phyloP scores from a whole-genome alignment of 1,140 invertebrate genomes.

The Neotoxoptera formosana region DNA sequence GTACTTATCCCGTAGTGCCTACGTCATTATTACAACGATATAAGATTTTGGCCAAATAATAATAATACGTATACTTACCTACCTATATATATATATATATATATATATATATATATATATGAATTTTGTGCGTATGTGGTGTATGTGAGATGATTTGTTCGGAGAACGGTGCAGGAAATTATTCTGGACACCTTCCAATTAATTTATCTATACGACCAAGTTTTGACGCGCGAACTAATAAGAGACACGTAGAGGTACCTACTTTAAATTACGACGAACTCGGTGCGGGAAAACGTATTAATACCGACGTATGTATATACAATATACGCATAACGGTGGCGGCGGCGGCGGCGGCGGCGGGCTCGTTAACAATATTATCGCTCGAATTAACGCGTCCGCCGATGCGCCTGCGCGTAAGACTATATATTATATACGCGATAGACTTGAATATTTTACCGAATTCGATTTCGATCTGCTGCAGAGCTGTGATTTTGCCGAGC shows the following conservation, averaged over 20 bases:
- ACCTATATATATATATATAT: background rate
- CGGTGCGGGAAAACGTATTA: background rate
- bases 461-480: background rate
- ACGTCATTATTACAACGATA: background rate
- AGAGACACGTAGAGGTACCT: slow-evolving; percentile 30
- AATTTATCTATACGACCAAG: slow-evolving; percentile 4
- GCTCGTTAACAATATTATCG: background rate
- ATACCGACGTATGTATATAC: background rate
- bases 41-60: background rate
- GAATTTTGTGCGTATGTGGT: background rate
- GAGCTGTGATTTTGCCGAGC: background rate
- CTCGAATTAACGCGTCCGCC: background rate
- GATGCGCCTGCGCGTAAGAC: background rate
- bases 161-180: background rate
- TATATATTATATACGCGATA: background rate
- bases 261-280: slow-evolving; percentile 13
- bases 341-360: too few relatives aligned
- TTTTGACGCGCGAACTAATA: slow-evolving; percentile 8
- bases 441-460: background rate
- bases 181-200: slow-evolving; percentile 19
- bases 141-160: too few relatives aligned
- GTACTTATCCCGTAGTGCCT: background rate
- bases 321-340: background rate
- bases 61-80: background rate
- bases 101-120: too few relatives aligned